These are phyloP conservation scores for Sebastes goodei DNA, from an alignment of 2,797 vertebrate genomes.

Conservation along the genomic window DNA sequence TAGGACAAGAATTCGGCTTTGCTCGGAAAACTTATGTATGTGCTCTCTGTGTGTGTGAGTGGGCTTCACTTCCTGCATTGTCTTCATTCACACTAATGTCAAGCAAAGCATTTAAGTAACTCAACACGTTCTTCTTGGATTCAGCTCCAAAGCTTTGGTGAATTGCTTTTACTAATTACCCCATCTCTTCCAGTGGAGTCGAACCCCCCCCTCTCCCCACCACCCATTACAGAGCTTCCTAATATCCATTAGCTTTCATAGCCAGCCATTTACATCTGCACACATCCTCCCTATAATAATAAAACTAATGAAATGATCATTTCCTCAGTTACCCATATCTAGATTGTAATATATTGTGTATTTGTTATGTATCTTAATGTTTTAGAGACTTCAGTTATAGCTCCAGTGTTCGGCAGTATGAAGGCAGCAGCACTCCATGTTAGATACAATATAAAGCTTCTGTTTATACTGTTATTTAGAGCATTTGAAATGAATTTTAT, in stretches of 20 bases:
- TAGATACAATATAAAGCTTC: no score
- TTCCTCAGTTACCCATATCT: conserved; percentile 14
- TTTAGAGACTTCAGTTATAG: neutral
- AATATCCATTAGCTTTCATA: conserved; percentile 57
- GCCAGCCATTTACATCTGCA: conserved; percentile 35
- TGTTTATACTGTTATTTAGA: no score
- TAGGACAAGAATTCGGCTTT: conserved; percentile 4
- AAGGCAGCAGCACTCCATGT: neutral
- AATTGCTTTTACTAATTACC: conserved; percentile 48
- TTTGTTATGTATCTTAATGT: conserved; percentile 1
- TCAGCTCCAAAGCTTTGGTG: conserved; percentile 21
- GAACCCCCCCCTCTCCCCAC: conserved; percentile 37
- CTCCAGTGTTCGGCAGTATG: neutral
- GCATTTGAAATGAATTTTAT: neutral
- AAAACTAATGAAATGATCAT: conserved; percentile 36
- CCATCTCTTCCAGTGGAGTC: conserved; percentile 25
- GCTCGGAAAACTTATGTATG: neutral
- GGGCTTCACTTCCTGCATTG: conserved; percentile 1
- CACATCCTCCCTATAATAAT: conserved; percentile 23
- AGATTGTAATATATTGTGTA: neutral
- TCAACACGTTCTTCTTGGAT: conserved; percentile 3
- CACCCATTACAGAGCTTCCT: conserved; percentile 31
- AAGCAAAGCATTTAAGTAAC: neutral
- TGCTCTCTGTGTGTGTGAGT: neutral
- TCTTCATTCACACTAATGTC: neutral